Evolutionary conservation across 2,888 invertebrate species (phyloP), one percentile per base, ranked within the genome.

Genomic region (Scaptomyza caliginosa): DNA sequence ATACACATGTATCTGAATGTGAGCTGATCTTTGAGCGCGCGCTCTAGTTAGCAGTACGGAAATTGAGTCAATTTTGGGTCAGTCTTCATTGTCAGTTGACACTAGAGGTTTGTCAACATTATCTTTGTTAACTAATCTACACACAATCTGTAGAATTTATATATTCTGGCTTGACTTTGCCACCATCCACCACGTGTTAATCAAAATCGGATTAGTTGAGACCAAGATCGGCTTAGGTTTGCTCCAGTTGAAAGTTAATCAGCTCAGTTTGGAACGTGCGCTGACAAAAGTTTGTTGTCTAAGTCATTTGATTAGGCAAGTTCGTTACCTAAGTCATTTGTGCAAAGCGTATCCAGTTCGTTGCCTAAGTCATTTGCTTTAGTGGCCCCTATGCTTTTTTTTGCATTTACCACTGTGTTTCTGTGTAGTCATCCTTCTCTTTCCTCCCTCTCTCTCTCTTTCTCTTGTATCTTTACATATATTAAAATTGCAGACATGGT

Each of bases 51-150:
- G 64, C 36, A 50, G 42, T 8, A 34, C 38, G 40, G 67, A 42
- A 80, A 75, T 77, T 69, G 82, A 74, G 67, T 63, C 74, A 80
- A 86, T 84, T 83, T 77, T 40, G 40, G 58, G 45, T 36, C 57
- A 40, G 28, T 13, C 60, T 50, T 39, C 69, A 40, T 63, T 70
- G 73, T 62, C 51, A 30, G 19, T 23, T 32, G 51, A 40, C n/a
- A 42, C 16, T 3, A 10, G 28, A 30, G 54, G 63, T 79, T 66
- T 80, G 67, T 49, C 74, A 79, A 78, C 80, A 78, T 69, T 21
- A 43, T 38, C 76, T 75, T 79, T 78, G 50, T 81, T 50, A 21
- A 38, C 40, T n/a, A n/a, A 46, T 21, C 24, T 24, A 23, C 16
- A 13, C 42, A 17, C 38, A 32, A 45, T 39, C 43, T 50, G 34